Evolutionary conservation across 2,113 vertebrate species (phyloP).

Genomic region (Planiliza haematocheilus): DNA sequence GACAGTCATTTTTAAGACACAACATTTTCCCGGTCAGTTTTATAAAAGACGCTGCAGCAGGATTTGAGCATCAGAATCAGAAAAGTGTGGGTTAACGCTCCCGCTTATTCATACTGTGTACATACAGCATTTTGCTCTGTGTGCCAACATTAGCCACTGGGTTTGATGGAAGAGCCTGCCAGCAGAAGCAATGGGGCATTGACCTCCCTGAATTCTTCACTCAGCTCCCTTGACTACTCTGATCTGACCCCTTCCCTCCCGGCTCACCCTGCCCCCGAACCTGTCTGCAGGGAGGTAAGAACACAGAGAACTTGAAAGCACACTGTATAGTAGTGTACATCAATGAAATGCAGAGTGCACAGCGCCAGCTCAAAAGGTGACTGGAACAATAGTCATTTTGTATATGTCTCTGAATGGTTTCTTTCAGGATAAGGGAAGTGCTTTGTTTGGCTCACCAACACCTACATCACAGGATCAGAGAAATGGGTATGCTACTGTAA

Average conservation of each 20-base stretch:
- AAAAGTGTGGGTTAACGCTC: conserved; percentile 16
- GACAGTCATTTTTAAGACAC: too few relatives aligned
- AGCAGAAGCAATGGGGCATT: conserved; percentile 54
- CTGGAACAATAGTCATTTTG: conserved; percentile 1
- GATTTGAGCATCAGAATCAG: background rate
- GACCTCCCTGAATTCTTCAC: conserved; percentile 72
- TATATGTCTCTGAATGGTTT: conserved; percentile 31
- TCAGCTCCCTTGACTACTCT: conserved; percentile 70
- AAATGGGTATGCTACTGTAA: conserved; percentile 63
- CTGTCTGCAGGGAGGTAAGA: conserved; percentile 67
- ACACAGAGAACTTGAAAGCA: background rate
- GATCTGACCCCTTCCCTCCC: conserved; percentile 61
- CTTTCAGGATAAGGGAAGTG: conserved; percentile 72
- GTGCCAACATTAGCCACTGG: conserved; percentile 67
- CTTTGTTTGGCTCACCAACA: conserved; percentile 48
- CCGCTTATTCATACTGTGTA: background rate
- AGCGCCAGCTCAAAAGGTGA: background rate
- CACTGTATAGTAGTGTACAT: background rate
- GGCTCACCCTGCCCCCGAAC: conserved; percentile 34
- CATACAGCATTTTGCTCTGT: conserved; percentile 55
- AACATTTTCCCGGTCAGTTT: too few relatives aligned
- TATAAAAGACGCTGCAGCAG: too few relatives aligned
- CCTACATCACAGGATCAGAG: conserved; percentile 66
- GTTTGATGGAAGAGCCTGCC: conserved; percentile 68
- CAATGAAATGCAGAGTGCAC: background rate